A percentile compares a stretch with the other conserved stretches of the same genome.
Conservation (phyloP, 1,140 invertebrate species). For the Camponotus vicinus region DNA sequence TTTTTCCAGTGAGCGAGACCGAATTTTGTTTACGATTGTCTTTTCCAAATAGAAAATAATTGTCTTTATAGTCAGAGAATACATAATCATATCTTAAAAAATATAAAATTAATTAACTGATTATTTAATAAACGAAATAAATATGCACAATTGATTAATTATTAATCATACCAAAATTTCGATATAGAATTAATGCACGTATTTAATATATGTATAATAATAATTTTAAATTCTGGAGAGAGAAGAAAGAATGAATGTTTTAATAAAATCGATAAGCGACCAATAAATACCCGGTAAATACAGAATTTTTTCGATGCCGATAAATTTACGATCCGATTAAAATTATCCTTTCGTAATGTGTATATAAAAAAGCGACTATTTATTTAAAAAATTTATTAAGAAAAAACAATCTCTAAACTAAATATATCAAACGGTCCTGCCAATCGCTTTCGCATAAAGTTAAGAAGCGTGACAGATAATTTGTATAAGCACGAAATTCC, state of each 20-base stretch:
- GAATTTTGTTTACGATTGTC: constrained; percentile 14
- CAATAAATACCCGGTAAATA: background rate
- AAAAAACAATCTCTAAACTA: background rate
- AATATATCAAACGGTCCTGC: background rate
- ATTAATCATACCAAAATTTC: background rate
- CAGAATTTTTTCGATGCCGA: no score
- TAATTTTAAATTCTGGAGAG: background rate
- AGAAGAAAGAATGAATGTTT: background rate
- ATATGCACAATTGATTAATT: no score
- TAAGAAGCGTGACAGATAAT: background rate
- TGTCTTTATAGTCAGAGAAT: background rate
- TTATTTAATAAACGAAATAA: background rate
- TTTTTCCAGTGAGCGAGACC: background rate
- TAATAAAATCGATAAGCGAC: background rate
- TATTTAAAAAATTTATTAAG: background rate
- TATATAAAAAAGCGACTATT: background rate
- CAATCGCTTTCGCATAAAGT: background rate
- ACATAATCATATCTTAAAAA: background rate
- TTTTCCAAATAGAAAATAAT: background rate
- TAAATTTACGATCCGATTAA: background rate
- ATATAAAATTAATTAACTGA: background rate
- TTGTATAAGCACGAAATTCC: no score
- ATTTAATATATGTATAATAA: background rate
- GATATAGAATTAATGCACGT: background rate
- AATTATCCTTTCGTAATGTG: background rate